Percentiles rank a stretch among this genome's conserved stretches.
These are phyloP conservation scores for Mongoloraphidia duomilia DNA, from an alignment of 2,888 invertebrate genomes.

Conservation along the genomic window DNA sequence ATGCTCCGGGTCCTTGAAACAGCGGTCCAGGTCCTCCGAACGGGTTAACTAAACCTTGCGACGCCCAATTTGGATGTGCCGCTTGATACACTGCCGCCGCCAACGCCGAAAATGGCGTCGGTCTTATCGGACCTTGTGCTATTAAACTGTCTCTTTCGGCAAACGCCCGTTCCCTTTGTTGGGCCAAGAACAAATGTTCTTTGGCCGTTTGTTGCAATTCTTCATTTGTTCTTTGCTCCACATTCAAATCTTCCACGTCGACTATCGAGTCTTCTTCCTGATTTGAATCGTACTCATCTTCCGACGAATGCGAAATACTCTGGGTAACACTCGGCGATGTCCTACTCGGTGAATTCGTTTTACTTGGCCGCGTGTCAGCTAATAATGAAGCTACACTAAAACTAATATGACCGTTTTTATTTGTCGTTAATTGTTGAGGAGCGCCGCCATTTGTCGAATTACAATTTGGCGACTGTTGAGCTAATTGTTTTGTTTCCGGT, in stretches of 20 bases:
- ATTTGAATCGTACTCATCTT: conserved; percentile 55
- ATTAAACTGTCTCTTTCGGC: conserved; percentile 17
- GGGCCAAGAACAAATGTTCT: conserved; percentile 10
- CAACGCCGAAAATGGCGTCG: conserved; percentile 61
- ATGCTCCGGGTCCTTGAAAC: conserved; percentile 48
- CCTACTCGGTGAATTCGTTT: conserved; percentile 28
- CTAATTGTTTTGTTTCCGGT: conserved; percentile 31
- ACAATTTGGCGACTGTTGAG: conserved; percentile 15
- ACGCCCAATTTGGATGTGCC: conserved; percentile 36
- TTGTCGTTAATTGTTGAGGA: conserved; percentile 19
- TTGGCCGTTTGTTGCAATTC: conserved; percentile 8
- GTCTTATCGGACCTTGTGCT: conserved; percentile 50
- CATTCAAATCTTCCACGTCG: conserved; percentile 64
- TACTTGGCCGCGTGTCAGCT: conserved; percentile 58
- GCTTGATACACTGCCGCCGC: conserved; percentile 49
- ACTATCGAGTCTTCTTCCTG: conserved; percentile 54
- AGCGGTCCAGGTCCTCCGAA: conserved; percentile 41
- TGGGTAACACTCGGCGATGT: conserved; percentile 36
- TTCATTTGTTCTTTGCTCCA: conserved; percentile 29
- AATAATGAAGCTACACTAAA: conserved; percentile 83
- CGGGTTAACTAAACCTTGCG: conserved; percentile 43
- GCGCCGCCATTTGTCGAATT: conserved; percentile 11
- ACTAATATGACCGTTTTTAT: conserved; percentile 52
- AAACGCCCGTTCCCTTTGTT: conserved; percentile 20
- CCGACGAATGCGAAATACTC: conserved; percentile 39